Evolutionary conservation across 2,797 vertebrate species (phyloP).

Genomic region (Danionella dracula): DNA sequence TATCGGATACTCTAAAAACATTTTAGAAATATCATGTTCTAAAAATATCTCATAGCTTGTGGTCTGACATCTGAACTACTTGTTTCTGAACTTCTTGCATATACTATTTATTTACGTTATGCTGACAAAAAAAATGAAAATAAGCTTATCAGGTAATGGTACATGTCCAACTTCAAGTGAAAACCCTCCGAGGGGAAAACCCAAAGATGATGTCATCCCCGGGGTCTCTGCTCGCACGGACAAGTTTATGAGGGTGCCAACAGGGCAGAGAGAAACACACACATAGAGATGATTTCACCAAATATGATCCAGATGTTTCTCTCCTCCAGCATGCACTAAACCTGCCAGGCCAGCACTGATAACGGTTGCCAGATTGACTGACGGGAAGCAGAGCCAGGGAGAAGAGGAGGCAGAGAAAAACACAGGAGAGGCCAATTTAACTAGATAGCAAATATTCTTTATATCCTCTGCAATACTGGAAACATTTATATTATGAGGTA

Average conservation of each 20-base stretch:
- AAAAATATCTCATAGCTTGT: too few relatives aligned
- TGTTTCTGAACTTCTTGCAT: too few relatives aligned
- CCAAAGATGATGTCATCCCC: not conserved
- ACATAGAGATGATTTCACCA: conserved; percentile 61
- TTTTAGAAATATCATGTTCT: too few relatives aligned
- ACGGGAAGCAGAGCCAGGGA: conserved; percentile 11
- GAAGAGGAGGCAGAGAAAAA: not conserved
- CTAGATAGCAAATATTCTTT: too few relatives aligned
- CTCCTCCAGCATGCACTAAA: conserved; percentile 73
- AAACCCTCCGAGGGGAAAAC: not conserved
- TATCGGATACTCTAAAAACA: too few relatives aligned
- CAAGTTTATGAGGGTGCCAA: conserved; percentile 32
- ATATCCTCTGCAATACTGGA: too few relatives aligned
- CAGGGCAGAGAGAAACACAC: conserved; percentile 45
- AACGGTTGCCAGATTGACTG: conserved; percentile 48
- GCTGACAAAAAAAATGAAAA: too few relatives aligned
- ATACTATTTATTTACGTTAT: too few relatives aligned
- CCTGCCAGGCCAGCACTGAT: conserved; percentile 70
- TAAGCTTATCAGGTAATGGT: not conserved
- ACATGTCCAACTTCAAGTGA: not conserved
- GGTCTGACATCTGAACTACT: too few relatives aligned
- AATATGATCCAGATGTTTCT: conserved; percentile 78
- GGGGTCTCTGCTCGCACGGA: conserved; percentile 3
- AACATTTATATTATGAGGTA: too few relatives aligned
- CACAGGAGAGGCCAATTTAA: too few relatives aligned